These are phyloP conservation scores for Tinea pellionella DNA, from an alignment of 2,888 invertebrate genomes.

Conservation along the genomic window DNA sequence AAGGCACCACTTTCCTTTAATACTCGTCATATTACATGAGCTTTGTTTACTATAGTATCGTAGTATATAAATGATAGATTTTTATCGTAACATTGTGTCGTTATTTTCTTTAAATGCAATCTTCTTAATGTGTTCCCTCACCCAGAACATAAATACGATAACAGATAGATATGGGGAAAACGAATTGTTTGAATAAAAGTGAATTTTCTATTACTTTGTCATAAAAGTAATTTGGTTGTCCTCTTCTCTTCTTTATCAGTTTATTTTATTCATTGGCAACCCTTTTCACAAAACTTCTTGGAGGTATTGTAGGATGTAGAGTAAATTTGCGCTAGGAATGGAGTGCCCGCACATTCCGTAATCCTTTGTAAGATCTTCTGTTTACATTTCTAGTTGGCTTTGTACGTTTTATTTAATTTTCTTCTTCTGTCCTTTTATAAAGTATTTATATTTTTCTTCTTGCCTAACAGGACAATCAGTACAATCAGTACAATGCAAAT, in stretches of 20 bases:
- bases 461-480: neutral
- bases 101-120: too few species aligned
- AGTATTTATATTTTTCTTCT: neutral
- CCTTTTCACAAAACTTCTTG: slow-evolving; percentile 58
- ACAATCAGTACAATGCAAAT: neutral
- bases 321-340: slow-evolving; percentile 57
- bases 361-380: slow-evolving; percentile 53
- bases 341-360: slow-evolving; percentile 55
- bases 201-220: slow-evolving; percentile 26
- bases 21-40: too few species aligned
- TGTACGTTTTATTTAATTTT: slow-evolving; percentile 55
- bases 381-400: slow-evolving; percentile 53
- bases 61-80: too few species aligned
- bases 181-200: neutral
- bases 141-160: too few species aligned
- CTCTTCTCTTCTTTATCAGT: slow-evolving; percentile 40
- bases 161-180: too few species aligned
- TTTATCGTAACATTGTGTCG: too few species aligned
- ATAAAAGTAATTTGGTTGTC: slow-evolving; percentile 52
- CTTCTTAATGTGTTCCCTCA: too few species aligned
- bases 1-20: neutral
- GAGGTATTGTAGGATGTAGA: slow-evolving; percentile 58
- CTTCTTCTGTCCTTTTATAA: slow-evolving; percentile 29
- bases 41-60: too few species aligned
- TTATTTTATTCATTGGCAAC: slow-evolving; percentile 35